Percentiles rank a stretch among this genome's conserved stretches.
These are phyloP conservation scores for Drosophila barbarae DNA, from an alignment of 2,888 invertebrate species.

Conservation along the genomic window DNA sequence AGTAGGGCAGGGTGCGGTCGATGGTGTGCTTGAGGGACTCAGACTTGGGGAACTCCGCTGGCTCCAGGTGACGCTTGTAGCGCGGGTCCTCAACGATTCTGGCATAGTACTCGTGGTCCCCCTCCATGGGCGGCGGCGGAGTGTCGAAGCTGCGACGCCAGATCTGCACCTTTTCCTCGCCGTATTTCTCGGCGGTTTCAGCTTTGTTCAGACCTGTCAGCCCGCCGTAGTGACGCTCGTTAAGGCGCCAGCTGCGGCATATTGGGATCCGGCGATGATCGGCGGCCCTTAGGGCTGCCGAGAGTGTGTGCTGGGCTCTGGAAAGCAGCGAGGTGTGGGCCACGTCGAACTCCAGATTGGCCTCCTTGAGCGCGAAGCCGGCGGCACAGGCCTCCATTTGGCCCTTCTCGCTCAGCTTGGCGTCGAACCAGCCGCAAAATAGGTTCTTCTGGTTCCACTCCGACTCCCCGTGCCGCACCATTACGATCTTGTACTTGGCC, in stretches of 20 bases:
- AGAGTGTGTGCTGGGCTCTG: slow-evolving; percentile 88
- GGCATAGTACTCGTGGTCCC: slow-evolving; percentile 87
- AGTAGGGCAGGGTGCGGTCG: slow-evolving; percentile 90
- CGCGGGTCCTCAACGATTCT: slow-evolving; percentile 88
- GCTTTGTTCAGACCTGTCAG: slow-evolving; percentile 92
- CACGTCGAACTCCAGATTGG: slow-evolving; percentile 87
- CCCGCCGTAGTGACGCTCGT: slow-evolving; percentile 93
- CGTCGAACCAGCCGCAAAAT: slow-evolving; percentile 88
- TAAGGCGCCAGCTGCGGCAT: slow-evolving; percentile 89
- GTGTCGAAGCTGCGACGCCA: slow-evolving; percentile 93
- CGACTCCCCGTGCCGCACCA: slow-evolving; percentile 88
- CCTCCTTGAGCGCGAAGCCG: slow-evolving; percentile 88
- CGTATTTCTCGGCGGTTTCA: slow-evolving; percentile 92
- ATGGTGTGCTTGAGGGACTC: slow-evolving; percentile 92
- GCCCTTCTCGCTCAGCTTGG: slow-evolving; percentile 84
- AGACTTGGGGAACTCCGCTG: slow-evolving; percentile 89
- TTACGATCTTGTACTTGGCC: slow-evolving; percentile 83
- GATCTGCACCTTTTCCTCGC: slow-evolving; percentile 89
- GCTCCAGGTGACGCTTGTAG: slow-evolving; percentile 86
- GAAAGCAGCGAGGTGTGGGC: slow-evolving; percentile 90
- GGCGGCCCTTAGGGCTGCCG: slow-evolving; percentile 84
- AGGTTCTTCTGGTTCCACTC: slow-evolving; percentile 88
- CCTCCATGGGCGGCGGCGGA: slow-evolving; percentile 91
- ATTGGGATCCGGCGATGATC: slow-evolving; percentile 85
- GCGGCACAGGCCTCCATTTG: slow-evolving; percentile 81